Evolutionary conservation across 2,113 vertebrate genomes (phyloP), one percentile per base, ranked within the genome.

Genomic region (Okapia johnstoni): DNA sequence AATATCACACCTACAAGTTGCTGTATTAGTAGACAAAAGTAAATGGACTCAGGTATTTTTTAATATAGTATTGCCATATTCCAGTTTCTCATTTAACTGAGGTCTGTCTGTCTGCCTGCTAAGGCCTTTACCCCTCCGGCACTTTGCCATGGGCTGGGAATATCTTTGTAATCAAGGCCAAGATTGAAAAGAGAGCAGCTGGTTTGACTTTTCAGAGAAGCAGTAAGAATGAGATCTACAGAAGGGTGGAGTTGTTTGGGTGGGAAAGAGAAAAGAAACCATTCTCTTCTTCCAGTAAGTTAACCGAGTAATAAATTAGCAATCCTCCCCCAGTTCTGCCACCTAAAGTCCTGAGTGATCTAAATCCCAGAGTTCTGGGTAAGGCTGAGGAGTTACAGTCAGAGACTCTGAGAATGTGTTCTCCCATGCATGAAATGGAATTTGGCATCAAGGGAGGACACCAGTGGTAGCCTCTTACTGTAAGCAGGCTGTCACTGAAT

Each of bases 271-370:
- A 90, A 93, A 85, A 93, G 33, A 93, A 95, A 40, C 23, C 19
- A 70, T 89, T 55, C 16, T 88, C 63, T 87, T 92, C 83, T 93
- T 96, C 89, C 70, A 81, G 84, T 30, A 96, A 96, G 36, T 89
- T 66, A 96, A 91, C 36, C 83, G 92, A 96, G 91, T 25, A 81
- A 79, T 46, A 92, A 86, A 96, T 84, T 63, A 84, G 46, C 17
- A 88, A 50, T 50, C 60, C 52, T 46, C n/a, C 40, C 28, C 54
- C 33, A 52, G 54, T 46, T 90, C 43, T 90, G 73, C 80, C 85
- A 94, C 60, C 91, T 93, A 43, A n/a, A 63, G 66, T 90, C 50
- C 43, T n/a, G 70, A 50, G 26, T 58, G 55, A 96, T 92, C 79
- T 58, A 36, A 46, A 91, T 52, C 55, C 26, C 85, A 66, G 93